Base-by-base conservation (phyloP, 1,140 invertebrate species). In the Sitobion miscanthi region DNA sequence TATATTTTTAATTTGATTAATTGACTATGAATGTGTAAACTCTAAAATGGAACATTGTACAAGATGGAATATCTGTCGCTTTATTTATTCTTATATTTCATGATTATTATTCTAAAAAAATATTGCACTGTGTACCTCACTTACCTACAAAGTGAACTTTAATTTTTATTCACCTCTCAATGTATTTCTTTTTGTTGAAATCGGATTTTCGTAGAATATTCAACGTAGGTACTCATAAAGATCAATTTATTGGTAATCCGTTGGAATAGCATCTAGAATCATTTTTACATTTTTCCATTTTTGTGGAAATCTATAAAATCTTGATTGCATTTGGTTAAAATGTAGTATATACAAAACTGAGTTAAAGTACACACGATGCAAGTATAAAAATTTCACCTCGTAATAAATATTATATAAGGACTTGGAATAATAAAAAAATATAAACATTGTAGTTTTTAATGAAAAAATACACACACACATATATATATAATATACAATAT, bases 371-470 rank as follows among this genome's bases (percentile, higher is more conserved):
- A 35, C 14, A 77, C 14, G 30, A n/a, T 20, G 30, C 62, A 77
- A 77, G 62, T 77, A n/a, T 77, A 77, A 77, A 5, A n/a, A 77
- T 77, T 77, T 77, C n/a, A 17, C n/a, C 62, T 77, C n/a, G 30
- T 77, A n/a, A 35, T 77, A 77, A n/a, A n/a, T 77, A 77, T 77
- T n/a, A 17, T n/a, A 77, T 77, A 77, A 77, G 30, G n/a, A 77
- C n/a, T n/a, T 77, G n/a, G 62, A 77, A 77, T 77, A 77, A 77
- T 77, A 77, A n/a, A 77, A 77, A 77, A 77, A 77, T 77, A 77
- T 77, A 77, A 77, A n/a, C 30, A 77, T 77, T 77, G 30, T 77
- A n/a, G 62, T 77, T 77, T 77, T 77, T 77, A 77, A 77, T 77
- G 62, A 77, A 77, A 77, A 77, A 77, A 77, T 77, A 35, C 30